Evolutionary conservation across 2,797 vertebrate genomes (phyloP).

Genomic region (Mus spretus): DNA sequence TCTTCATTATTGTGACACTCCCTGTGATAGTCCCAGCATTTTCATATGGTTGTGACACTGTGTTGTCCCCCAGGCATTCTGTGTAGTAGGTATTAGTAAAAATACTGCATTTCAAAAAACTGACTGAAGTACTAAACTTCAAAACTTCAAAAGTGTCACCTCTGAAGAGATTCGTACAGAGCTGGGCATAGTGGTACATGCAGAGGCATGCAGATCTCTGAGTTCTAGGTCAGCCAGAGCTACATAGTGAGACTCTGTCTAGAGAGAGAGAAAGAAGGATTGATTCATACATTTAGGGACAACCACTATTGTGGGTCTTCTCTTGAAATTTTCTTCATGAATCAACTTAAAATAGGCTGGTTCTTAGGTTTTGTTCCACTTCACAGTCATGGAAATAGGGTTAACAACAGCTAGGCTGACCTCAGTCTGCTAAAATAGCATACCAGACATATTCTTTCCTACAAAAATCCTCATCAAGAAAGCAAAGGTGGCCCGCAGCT

Average conservation of each 20-base stretch:
- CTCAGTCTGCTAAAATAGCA: neutral
- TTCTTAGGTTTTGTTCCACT: neutral
- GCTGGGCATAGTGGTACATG: too few species aligned
- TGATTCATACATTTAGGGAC: neutral
- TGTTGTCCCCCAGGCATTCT: fast-evolving
- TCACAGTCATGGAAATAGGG: too few species aligned
- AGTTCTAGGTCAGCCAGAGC: neutral
- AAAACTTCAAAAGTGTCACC: neutral
- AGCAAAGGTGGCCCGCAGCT: neutral
- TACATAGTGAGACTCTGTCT: neutral
- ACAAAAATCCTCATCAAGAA: neutral
- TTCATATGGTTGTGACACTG: fast-evolving
- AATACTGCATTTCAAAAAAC: neutral
- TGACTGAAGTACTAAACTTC: neutral
- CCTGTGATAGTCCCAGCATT: fast-evolving
- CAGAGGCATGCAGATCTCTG: neutral
- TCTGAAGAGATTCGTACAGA: neutral
- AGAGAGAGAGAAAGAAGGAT: neutral
- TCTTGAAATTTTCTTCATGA: neutral
- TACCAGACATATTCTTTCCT: neutral
- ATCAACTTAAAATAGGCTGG: neutral
- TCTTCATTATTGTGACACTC: neutral
- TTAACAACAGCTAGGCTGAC: neutral
- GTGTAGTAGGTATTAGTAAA: neutral
- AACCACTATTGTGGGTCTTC: neutral